Percentiles rank a stretch among this genome's conserved stretches.
phyloP scores from a whole-genome alignment of 2,113 vertebrate species.

The Pelusios castaneus region DNA sequence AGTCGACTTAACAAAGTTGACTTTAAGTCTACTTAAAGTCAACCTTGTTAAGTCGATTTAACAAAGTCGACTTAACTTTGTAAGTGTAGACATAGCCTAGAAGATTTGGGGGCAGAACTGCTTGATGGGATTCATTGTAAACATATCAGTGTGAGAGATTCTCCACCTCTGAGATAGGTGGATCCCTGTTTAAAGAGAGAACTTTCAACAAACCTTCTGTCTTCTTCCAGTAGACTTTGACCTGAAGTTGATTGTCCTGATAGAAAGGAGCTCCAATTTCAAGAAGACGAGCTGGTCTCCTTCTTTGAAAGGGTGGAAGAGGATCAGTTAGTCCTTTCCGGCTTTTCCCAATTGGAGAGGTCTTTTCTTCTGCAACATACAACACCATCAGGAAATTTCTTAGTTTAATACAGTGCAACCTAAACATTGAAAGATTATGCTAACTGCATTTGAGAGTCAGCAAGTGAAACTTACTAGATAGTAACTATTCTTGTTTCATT shows the following conservation, averaged over 20 bases:
- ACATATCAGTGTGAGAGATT: background rate
- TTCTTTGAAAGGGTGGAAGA: conserved; percentile 75
- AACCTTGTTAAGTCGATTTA: too few relatives aligned
- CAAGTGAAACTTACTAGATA: background rate
- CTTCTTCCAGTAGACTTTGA: conserved; percentile 96
- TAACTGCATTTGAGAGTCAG: background rate
- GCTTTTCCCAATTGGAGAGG: conserved; percentile 52
- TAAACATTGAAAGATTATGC: background rate
- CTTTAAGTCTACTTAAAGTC: too few relatives aligned
- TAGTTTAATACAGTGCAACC: background rate
- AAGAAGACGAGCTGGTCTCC: conserved; percentile 80
- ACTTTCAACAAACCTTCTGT: conserved; percentile 80
- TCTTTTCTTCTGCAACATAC: conserved; percentile 71
- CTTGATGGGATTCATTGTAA: background rate
- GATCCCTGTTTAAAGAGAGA: background rate
- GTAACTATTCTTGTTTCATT: background rate
- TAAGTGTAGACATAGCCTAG: too few relatives aligned
- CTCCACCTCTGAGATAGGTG: background rate
- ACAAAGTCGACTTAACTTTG: too few relatives aligned
- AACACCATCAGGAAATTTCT: background rate
- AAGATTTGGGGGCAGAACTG: background rate
- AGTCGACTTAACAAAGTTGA: too few relatives aligned
- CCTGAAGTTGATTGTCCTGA: conserved; percentile 91
- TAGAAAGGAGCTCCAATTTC: conserved; percentile 93
- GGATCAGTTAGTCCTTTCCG: conserved; percentile 51